These are phyloP conservation scores for Eupristina koningsbergeri DNA, from an alignment of 1,140 invertebrate species.

Conservation along the genomic window DNA sequence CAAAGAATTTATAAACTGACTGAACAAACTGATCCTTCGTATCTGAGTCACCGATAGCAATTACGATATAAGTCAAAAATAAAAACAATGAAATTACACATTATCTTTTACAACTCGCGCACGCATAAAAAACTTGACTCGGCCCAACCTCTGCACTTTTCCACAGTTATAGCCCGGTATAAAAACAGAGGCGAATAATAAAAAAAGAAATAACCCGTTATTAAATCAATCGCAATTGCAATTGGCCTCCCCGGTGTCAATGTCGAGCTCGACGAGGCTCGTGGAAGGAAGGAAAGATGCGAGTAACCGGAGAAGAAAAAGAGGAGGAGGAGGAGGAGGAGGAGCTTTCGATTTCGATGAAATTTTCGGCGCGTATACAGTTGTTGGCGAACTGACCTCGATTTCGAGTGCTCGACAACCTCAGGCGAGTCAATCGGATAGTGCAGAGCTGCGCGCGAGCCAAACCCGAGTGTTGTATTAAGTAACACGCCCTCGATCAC, in stretches of 20 bases:
- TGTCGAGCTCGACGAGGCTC: conserved; percentile 5
- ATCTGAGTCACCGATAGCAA: not conserved
- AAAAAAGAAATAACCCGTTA: not conserved
- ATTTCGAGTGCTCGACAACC: conserved; percentile 22
- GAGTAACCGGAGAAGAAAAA: not conserved
- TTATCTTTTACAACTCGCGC: not conserved
- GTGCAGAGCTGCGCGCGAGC: conserved; percentile 7
- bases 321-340: too few species aligned
- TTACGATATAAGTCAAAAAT: not conserved
- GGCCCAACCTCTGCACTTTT: not conserved
- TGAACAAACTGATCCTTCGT: too few species aligned
- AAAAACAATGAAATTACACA: not conserved
- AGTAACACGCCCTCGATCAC: conserved; percentile 68
- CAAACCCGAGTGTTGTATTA: conserved; percentile 53
- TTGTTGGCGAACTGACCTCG: conserved; percentile 8
- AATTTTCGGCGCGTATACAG: conserved; percentile 21
- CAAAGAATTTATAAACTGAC: not conserved
- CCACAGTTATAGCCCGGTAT: not conserved
- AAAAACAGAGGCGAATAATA: not conserved
- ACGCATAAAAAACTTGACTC: not conserved
- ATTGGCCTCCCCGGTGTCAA: conserved; percentile 7
- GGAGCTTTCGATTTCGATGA: conserved; percentile 45
- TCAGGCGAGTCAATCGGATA: not conserved
- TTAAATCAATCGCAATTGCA: not conserved
- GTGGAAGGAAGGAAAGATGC: not conserved